These are phyloP conservation scores for Aleiodes leptofemur DNA, from an alignment of 2,888 invertebrate genomes.

Conservation along the genomic window DNA sequence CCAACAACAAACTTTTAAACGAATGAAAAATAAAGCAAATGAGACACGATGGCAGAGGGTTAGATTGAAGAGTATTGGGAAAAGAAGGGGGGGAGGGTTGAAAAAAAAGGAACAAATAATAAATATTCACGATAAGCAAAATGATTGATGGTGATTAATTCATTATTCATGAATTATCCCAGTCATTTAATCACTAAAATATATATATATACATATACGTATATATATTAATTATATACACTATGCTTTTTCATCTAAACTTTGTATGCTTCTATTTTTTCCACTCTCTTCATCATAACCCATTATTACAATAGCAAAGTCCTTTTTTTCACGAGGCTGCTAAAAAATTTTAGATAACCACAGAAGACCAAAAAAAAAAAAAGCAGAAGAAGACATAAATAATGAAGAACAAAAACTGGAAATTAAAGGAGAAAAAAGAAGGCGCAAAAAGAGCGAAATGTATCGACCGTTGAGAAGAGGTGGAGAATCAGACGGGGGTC, in stretches of 20 bases:
- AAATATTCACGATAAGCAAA: constrained; percentile 4
- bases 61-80: constrained; percentile 4
- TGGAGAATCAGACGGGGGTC: background rate
- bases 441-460: constrained; percentile 4
- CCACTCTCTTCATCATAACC: no score
- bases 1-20: constrained; percentile 46
- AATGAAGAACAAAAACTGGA: constrained; percentile 9
- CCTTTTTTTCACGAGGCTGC: no score
- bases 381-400: constrained; percentile 30
- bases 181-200: constrained; percentile 11
- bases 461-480: constrained; percentile 7
- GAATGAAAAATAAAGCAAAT: constrained; percentile 38
- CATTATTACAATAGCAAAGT: no score
- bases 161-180: background rate
- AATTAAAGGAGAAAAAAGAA: background rate
- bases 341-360: no score
- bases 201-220: no score
- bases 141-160: constrained; percentile 17
- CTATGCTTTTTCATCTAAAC: no score
- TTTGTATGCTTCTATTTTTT: no score
- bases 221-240: no score
- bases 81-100: background rate
- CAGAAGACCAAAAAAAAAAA: constrained; percentile 1
- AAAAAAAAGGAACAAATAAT: background rate
- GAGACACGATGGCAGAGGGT: background rate